Percentiles rank a stretch among this genome's conserved stretches.
phyloP scores from a whole-genome alignment of 2,113 vertebrate genomes.

The Elachura formosa region DNA sequence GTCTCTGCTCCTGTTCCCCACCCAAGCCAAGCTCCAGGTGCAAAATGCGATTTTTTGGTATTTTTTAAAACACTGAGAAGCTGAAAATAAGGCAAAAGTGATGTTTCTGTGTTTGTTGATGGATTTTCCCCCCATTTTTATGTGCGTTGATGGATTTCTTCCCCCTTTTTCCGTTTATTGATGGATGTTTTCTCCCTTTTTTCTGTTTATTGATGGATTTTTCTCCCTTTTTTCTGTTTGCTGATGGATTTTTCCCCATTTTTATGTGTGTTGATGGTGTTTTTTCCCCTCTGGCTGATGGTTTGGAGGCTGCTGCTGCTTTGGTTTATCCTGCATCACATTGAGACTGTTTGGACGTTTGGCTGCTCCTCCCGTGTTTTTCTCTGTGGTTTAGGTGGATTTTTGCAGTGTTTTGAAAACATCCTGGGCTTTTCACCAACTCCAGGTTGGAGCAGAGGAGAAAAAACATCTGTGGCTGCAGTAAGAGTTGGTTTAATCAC shows the following conservation, averaged over 20 bases:
- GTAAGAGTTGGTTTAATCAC: neutral
- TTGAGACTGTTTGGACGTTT: neutral
- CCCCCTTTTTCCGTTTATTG: too few relatives aligned
- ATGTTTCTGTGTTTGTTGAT: neutral
- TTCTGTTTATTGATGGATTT: too few relatives aligned
- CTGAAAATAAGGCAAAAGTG: rapidly evolving
- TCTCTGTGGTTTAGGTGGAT: neutral
- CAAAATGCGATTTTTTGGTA: rapidly evolving
- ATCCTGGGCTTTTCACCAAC: neutral
- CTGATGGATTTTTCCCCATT: too few relatives aligned
- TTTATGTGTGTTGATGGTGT: too few relatives aligned
- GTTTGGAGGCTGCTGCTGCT: neutral
- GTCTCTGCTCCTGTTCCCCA: too few relatives aligned
- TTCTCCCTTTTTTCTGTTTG: too few relatives aligned
- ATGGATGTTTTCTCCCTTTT: too few relatives aligned
- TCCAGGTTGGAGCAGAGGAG: neutral
- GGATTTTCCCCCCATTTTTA: too few relatives aligned
- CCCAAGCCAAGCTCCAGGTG: neutral
- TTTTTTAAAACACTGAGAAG: neutral
- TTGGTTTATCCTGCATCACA: rapidly evolving
- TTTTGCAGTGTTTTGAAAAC: neutral
- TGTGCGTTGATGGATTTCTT: too few relatives aligned
- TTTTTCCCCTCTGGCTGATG: neutral
- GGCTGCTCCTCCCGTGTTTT: neutral
- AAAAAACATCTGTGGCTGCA: neutral